Base-by-base conservation (phyloP, 2,888 invertebrate genomes). In the Calephelis perditalis region DNA sequence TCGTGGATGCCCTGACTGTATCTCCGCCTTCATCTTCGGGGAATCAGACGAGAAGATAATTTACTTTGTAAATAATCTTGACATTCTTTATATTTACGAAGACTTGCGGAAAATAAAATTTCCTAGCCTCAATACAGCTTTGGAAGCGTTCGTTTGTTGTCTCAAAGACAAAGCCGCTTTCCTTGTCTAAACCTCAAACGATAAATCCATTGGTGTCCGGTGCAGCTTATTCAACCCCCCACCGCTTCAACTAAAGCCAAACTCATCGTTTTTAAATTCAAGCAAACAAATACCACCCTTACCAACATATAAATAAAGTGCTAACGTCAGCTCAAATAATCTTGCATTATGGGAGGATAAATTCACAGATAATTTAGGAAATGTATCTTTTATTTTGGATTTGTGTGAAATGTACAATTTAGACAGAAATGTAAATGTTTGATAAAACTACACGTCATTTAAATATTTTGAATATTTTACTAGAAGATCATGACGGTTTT, bases 161-260 rank as follows among this genome's bases (percentile, higher is more conserved):
- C 74, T 77, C 76, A 76, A 78, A 83, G 82, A 83, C 82, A 84
- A 84, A 84, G 82, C 82, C 73, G 82, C 78, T 82, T 82, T 75
- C 72, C 78, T 77, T 78, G 81, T 82, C 79, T 79, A 78, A 81
- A 79, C 81, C 81, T 80, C 79, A 77, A 76, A 77, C 82, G 77
- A 84, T 84, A 84, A 83, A 82, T 83, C 83, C 79, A 79, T 80
- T 81, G 81, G 81, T 83, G 84, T 83, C 84, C 82, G 73, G 73
- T 73, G 82, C 84, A 83, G 84, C 82, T 81, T 59, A 59, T 45
- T 43, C 36, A 52, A 35, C 40, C 40, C 26, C 47, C 40, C 49
- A 35, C 57, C 15, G 45, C n/a, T 54, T 37, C 37, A 36, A 37
- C 44, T 43, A 36, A 35, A 54, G 44, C 44, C 56, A 44, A 59